A percentile compares a stretch with the other conserved stretches of the same genome.
phyloP scores from a whole-genome alignment of 2,797 vertebrate genomes.

The Enoplosus armatus region DNA sequence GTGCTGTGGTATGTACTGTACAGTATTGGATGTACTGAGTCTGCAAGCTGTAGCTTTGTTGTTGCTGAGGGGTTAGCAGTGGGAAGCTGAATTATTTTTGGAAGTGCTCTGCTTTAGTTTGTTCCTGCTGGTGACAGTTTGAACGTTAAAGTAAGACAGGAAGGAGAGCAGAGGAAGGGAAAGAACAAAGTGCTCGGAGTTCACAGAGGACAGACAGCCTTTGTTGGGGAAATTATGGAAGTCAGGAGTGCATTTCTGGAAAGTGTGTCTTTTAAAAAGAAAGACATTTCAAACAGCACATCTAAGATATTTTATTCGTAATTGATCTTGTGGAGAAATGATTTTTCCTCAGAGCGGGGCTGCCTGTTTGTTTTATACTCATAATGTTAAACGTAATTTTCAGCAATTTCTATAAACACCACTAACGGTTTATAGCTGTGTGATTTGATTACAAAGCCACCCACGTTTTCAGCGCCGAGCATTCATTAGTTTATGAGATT shows the following conservation, averaged over 20 bases:
- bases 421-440: slow-evolving; percentile 36
- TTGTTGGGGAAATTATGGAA: background rate
- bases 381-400: slow-evolving; percentile 8
- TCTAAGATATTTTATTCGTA: background rate
- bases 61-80: background rate
- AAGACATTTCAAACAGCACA: background rate
- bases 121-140: background rate
- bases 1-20: too few species aligned
- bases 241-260: background rate
- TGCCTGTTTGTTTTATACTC: background rate
- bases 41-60: background rate
- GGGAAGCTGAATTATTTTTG: background rate
- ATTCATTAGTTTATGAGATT: slow-evolving; percentile 60
- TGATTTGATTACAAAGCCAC: slow-evolving; percentile 59
- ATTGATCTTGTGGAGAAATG: background rate
- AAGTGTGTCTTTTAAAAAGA: background rate
- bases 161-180: too few species aligned
- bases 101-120: background rate
- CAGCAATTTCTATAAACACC: slow-evolving; percentile 39
- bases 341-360: background rate
- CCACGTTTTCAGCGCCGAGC: slow-evolving; percentile 24
- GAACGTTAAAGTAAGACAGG: background rate
- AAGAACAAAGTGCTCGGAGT: background rate
- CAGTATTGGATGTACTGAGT: background rate
- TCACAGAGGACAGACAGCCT: background rate